These are phyloP conservation scores for Bombycilla garrulus DNA, from an alignment of 2,113 vertebrate species.

Conservation along the genomic window DNA sequence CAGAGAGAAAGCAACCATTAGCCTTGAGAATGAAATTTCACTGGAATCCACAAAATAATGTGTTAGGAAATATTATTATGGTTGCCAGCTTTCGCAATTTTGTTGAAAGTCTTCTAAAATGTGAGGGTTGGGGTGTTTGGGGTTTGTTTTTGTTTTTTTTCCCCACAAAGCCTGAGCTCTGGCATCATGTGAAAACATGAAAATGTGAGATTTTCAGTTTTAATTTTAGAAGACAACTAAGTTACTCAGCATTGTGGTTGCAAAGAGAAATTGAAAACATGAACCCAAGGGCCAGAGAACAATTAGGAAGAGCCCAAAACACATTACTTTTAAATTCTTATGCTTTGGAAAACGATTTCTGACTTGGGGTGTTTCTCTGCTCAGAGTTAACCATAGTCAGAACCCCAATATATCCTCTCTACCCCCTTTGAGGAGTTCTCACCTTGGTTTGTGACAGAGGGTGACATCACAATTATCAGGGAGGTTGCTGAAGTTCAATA, in stretches of 20 bases:
- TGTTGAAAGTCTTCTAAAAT: constrained; percentile 23
- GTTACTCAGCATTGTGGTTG: constrained; percentile 46
- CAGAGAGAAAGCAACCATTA: constrained; percentile 20
- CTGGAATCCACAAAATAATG: constrained; percentile 32
- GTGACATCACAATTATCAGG: neutral
- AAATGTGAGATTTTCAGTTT: constrained; percentile 28
- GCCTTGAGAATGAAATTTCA: constrained; percentile 37
- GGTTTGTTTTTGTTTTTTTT: neutral
- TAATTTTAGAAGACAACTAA: constrained; percentile 39
- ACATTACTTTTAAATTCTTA: neutral
- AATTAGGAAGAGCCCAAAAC: neutral
- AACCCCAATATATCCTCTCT: neutral
- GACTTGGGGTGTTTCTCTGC: neutral
- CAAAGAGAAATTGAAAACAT: constrained; percentile 49
- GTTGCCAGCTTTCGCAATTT: constrained; percentile 28
- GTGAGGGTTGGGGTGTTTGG: neutral
- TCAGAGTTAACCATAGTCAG: neutral
- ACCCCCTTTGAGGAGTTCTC: neutral
- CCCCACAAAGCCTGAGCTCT: neutral
- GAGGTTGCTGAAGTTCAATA: neutral
- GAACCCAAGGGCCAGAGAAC: neutral
- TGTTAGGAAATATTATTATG: constrained; percentile 12
- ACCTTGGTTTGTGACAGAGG: neutral
- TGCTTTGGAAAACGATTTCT: neutral
- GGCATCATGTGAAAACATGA: constrained; percentile 34